A percentile compares a stretch with the other conserved stretches of the same genome.
phyloP scores from a whole-genome alignment of 2,888 invertebrate genomes.

The Euphydryas editha region DNA sequence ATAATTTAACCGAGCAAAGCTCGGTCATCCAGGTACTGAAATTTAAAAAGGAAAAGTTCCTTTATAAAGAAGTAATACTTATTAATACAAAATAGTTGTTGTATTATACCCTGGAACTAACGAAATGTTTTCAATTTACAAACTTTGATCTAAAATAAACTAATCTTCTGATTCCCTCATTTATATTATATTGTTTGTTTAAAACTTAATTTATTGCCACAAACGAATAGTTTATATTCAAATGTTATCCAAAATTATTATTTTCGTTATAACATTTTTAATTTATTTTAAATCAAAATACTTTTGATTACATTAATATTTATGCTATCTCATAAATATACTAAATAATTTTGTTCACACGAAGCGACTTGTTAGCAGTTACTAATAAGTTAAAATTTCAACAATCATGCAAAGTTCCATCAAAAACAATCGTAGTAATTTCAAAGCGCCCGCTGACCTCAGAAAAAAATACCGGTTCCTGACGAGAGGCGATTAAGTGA shows the following conservation, averaged over 20 bases:
- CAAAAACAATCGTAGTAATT: slow-evolving; percentile 58
- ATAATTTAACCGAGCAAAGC: too few relatives aligned
- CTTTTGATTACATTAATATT: too few relatives aligned
- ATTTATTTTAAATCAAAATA: too few relatives aligned
- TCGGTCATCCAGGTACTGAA: too few relatives aligned
- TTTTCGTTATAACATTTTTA: too few relatives aligned
- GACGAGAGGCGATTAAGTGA: slow-evolving; percentile 70
- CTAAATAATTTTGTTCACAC: neutral
- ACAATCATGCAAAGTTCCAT: slow-evolving; percentile 46
- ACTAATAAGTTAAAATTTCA: slow-evolving; percentile 25
- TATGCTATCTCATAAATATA: neutral
- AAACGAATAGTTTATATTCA: too few relatives aligned
- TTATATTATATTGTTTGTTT: neutral
- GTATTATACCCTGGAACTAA: neutral
- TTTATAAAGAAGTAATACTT: too few relatives aligned
- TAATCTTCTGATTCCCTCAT: too few relatives aligned
- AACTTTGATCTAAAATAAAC: neutral
- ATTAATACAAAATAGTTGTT: too few relatives aligned
- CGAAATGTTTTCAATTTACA: neutral
- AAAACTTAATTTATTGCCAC: neutral
- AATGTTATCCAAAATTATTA: too few relatives aligned
- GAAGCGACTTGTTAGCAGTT: slow-evolving; percentile 8
- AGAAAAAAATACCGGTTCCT: slow-evolving; percentile 63
- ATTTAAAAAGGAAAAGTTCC: too few relatives aligned
- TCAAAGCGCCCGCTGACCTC: slow-evolving; percentile 57